Conservation (phyloP, 2,797 vertebrate genomes). For the Typhlichthys subterraneus region DNA sequence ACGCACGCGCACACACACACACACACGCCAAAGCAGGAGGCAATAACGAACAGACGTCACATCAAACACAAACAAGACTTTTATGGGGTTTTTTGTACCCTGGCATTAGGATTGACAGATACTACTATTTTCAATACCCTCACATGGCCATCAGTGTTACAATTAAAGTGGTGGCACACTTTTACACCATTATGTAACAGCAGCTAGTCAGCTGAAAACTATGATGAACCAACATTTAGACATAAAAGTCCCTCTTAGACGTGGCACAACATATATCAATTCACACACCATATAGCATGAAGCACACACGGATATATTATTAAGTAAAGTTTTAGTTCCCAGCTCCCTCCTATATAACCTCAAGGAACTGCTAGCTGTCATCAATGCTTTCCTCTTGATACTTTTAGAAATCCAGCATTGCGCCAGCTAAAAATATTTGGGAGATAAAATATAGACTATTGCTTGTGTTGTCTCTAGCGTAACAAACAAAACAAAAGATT, state of each 20-base stretch:
- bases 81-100: no score
- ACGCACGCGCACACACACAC: no score
- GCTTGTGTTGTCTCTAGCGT: background rate
- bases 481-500: background rate
- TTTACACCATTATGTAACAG: slow-evolving; percentile 18
- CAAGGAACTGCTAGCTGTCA: slow-evolving; percentile 1
- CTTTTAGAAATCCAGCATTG: background rate
- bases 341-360: background rate
- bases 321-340: background rate
- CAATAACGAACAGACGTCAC: no score
- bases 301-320: background rate
- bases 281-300: background rate
- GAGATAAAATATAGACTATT: no score
- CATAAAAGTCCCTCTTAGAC: background rate
- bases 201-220: background rate
- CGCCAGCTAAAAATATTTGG: no score
- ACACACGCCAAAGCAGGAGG: no score
- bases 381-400: background rate
- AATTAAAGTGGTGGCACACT: slow-evolving; percentile 19
- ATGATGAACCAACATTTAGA: slow-evolving; percentile 1
- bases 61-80: no score
- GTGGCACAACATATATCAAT: background rate
- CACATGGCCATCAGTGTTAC: slow-evolving; percentile 5
- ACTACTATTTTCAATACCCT: no score
- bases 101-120: no score